These are phyloP conservation scores for Heliangelus exortis DNA, from an alignment of 2,797 vertebrate species.

Conservation along the genomic window DNA sequence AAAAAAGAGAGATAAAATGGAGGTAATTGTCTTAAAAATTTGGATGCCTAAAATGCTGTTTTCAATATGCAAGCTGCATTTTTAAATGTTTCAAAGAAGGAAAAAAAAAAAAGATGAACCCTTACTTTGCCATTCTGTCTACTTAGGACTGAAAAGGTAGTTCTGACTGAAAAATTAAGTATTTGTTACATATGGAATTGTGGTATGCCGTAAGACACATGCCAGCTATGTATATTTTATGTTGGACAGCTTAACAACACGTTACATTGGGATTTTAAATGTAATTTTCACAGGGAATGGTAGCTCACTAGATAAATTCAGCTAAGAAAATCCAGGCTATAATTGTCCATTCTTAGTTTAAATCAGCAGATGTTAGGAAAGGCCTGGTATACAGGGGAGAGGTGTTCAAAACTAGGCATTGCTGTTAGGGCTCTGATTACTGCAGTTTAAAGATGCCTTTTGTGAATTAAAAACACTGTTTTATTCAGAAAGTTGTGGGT, in stretches of 20 bases:
- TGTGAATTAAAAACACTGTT: constrained; percentile 12
- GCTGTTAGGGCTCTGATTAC: neutral
- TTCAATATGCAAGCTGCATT: neutral
- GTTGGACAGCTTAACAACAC: neutral
- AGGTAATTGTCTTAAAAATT: neutral
- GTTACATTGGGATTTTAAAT: neutral
- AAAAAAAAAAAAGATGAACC: neutral
- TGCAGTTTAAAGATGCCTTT: neutral
- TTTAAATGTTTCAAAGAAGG: neutral
- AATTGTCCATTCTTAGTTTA: neutral
- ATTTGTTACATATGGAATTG: neutral
- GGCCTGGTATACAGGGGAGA: neutral
- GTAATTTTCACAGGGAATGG: neutral
- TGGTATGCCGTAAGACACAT: neutral
- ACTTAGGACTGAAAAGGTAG: neutral
- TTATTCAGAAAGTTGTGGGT: constrained; percentile 16
- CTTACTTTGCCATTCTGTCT: neutral
- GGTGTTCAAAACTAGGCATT: neutral
- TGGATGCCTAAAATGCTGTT: neutral
- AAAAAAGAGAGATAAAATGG: neutral
- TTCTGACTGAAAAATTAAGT: neutral
- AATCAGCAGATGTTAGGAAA: neutral
- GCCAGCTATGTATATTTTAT: neutral
- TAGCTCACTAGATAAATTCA: neutral
- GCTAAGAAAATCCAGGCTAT: neutral